Evolutionary conservation across 2,888 invertebrate genomes (phyloP).

Genomic region (Oconnorella tubifera): DNA sequence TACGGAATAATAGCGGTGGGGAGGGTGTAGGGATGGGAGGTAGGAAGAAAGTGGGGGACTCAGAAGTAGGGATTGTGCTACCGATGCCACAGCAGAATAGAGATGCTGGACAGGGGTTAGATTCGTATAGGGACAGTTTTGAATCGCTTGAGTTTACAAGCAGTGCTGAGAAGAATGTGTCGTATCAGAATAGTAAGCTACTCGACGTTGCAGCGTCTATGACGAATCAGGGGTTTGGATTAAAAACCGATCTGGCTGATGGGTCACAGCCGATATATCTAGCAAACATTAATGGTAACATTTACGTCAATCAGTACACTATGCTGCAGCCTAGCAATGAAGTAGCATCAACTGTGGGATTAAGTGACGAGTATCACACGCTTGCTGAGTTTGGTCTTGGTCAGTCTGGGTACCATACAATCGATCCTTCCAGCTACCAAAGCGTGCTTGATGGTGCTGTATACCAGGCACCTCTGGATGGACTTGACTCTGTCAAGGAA

Average conservation of each 20-base stretch:
- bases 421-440: not conserved
- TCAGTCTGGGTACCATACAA: not conserved
- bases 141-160: no score
- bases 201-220: not conserved
- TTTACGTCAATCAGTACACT: slow-evolving; percentile 14
- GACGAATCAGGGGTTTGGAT: not conserved
- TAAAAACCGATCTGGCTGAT: not conserved
- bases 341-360: not conserved
- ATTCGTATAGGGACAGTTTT: no score
- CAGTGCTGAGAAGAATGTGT: no score
- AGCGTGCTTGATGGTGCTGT: not conserved
- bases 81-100: slow-evolving; percentile 16
- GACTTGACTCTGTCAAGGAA: not conserved
- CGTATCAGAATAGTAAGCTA: not conserved
- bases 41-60: not conserved
- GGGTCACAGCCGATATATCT: slow-evolving; percentile 4
- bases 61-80: slow-evolving; percentile 9
- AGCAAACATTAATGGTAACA: slow-evolving; percentile 12
- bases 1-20: no score
- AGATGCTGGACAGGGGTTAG: not conserved
- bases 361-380: not conserved
- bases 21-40: not conserved
- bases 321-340: slow-evolving; percentile 13
- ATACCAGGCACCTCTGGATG: not conserved
- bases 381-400: not conserved